These are phyloP conservation scores for Hoplostethus mediterraneus DNA, from an alignment of 2,797 vertebrate genomes.

Conservation along the genomic window DNA sequence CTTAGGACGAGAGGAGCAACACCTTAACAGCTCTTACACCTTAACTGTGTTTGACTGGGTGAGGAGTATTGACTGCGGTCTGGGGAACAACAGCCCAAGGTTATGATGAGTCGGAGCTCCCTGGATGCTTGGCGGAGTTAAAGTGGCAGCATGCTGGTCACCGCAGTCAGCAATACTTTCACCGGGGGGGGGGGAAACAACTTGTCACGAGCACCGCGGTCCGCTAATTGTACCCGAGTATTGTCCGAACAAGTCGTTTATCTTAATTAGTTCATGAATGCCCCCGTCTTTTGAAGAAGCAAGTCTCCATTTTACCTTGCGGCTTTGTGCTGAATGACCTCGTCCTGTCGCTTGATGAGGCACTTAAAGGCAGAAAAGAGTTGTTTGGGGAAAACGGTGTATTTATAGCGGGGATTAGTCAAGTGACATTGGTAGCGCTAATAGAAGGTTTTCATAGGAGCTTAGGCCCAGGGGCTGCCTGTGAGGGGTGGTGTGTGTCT, in stretches of 20 bases:
- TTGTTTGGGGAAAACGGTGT: constrained; percentile 38
- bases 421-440: constrained; percentile 49
- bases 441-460: constrained; percentile 33
- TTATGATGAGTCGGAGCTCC: constrained; percentile 51
- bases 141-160: constrained; percentile 31
- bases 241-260: constrained; percentile 32
- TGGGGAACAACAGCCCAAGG: constrained; percentile 34
- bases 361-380: constrained; percentile 7
- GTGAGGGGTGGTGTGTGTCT: constrained; percentile 6
- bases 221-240: constrained; percentile 30
- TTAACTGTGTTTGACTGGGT: background rate
- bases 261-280: constrained; percentile 60
- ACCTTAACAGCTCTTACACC: background rate
- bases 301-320: constrained; percentile 25
- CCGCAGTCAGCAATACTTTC: constrained; percentile 14
- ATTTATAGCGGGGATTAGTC: constrained; percentile 40
- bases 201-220: constrained; percentile 19
- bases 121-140: constrained; percentile 69
- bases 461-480: constrained; percentile 19
- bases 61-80: constrained; percentile 32
- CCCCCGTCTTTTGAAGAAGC: constrained; percentile 18
- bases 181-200: constrained; percentile 1
- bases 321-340: constrained; percentile 35
- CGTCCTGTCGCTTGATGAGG: constrained; percentile 25
- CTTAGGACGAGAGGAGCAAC: background rate